Base-by-base conservation (phyloP, 2,888 invertebrate species). In the Nymphalis polychloros region DNA sequence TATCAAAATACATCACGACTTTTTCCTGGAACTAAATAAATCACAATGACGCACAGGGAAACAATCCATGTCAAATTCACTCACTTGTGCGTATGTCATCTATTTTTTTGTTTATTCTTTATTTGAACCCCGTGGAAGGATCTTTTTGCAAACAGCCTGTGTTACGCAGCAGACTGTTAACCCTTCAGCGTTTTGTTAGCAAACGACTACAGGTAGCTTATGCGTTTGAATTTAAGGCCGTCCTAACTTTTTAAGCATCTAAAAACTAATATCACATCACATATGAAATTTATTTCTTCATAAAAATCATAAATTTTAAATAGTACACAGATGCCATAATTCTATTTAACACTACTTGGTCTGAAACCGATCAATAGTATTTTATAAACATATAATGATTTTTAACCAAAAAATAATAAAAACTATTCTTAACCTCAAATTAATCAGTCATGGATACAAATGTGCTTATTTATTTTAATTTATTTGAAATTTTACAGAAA, bases 141-240 rank as follows among this genome's bases (percentile, higher is more conserved):
- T 80, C 80, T 85, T 83, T 85, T 85, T 79, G 79, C 69, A 73
- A 81, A 82, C 84, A 78, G 87, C 86, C 89, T 82, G 79, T 80
- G 81, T 82, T 82, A 85, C 81, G 83, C 88, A 88, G 81, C 81
- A 88, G 89, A 89, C 89, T 89, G 90, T 87, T 88, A 89, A 89
- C 89, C 87, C 90, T 89, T 85, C 83, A 79, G 75, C 83, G 85
- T 88, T 86, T 31, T 87, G 85, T 86, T 84, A 78, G 83, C 82
- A 85, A 83, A 85, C 81, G 63, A 75, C 79, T 79, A 80, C 77
- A 75, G 79, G 80, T 78, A 78, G 77, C 76, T 75, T 79, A 79
- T 77, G 73, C 81, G 80, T 79, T 83, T 79, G 79, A 83, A 86
- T 84, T 84, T 83, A 83, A 81, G 82, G 74, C 76, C 74, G 79